A percentile compares a stretch with the other conserved stretches of the same genome.
phyloP scores from a whole-genome alignment of 1,140 invertebrate genomes.

The Plutomurus gul region DNA sequence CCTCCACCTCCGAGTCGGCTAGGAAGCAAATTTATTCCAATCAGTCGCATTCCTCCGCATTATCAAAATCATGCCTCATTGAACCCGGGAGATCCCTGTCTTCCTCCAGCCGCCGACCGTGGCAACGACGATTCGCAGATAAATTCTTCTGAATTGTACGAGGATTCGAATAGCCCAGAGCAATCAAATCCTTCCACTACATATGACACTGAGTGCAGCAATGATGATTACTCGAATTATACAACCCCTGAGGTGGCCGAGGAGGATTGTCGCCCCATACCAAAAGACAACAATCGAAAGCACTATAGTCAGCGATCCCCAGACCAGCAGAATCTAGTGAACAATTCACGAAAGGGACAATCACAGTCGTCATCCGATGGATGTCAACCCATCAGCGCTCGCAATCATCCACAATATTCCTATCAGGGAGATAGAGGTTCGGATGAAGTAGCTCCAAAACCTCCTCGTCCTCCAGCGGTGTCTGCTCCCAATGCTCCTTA shows the following conservation, averaged over 20 bases:
- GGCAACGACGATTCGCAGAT: neutral
- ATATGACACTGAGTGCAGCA: no score
- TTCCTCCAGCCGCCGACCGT: neutral
- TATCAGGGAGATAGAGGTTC: neutral
- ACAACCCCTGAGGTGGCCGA: no score
- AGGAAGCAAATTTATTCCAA: neutral
- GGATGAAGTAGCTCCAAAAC: neutral
- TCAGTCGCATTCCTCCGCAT: neutral
- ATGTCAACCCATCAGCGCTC: no score
- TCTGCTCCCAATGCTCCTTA: neutral
- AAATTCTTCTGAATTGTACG: neutral
- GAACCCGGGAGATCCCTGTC: neutral
- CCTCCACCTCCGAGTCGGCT: slow-evolving; percentile 30
- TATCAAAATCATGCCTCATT: neutral
- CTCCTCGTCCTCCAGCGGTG: neutral
- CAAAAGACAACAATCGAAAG: no score
- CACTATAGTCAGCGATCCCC: no score
- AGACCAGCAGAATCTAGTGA: no score
- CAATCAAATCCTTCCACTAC: no score
- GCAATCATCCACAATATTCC: neutral
- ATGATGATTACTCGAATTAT: no score
- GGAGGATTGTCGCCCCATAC: no score
- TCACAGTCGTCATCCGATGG: no score
- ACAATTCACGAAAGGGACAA: no score
- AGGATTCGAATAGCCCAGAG: neutral